Evolutionary conservation across 2,113 vertebrate species (phyloP), one percentile per base, ranked within the genome.

Genomic region (Marmota monax): DNA sequence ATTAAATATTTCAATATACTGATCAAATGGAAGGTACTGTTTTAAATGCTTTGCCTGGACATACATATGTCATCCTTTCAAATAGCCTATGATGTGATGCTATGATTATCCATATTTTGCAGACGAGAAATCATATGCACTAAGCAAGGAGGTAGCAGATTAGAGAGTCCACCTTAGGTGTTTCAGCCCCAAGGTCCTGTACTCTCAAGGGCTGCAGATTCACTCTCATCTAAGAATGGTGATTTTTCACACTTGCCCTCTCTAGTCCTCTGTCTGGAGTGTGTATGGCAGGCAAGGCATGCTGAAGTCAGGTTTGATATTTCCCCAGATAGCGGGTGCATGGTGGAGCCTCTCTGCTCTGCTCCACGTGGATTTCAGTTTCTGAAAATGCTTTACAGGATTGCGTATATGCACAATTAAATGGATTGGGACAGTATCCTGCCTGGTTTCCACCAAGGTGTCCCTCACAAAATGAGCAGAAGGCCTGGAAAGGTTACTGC

Each of bases 191-290:
- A 14, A 34, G 51, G 27, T 42, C 11, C 27, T 3, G 0, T 22
- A 13, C 25, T 67, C 22, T 77, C 10, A 34, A 11, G 53, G 12
- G 13, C 37, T 18, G 0, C 0, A 0, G 29, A 13, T 7, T 14
- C 1, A 32, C 70, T 92, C 53, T 58, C 56, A 23, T 1, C 22
- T 22, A 58, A 22, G 20, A 22, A 7, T 58, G 20, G 7, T 58
- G 18, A 45, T 58, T 58, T 20, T 58, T 58, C 56, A 58, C 56
- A 58, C 22, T 22, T 22, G 4, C n/a, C 20, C 1, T 51, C 22
- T 72, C 56, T 4, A n/a, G 56, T 34, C 29, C 67, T 73, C 39
- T 12, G 20, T 23, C 11, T 16, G 14, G 25, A 42, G 16, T 10
- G 4, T 42, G 37, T 16, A 1, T 27, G 18, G 14, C 8, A 2